Base-by-base conservation (phyloP, 2,797 vertebrate genomes). In the Neomorphus geoffroyi region DNA sequence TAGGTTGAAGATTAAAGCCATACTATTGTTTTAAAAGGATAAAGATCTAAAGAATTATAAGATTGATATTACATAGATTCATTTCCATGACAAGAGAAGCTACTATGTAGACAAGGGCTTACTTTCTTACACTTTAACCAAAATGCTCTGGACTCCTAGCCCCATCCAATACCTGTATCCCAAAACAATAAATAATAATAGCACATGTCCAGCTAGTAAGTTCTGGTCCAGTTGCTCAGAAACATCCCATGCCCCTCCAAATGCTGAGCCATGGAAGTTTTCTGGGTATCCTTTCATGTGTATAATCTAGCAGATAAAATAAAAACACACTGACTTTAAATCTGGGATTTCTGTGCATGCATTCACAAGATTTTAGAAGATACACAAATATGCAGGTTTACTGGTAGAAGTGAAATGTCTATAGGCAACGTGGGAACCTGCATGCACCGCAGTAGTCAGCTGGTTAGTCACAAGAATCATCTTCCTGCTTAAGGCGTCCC, bases 401-500 rank as follows among this genome's bases (percentile, higher is more conserved):
- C 37, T 24, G 33, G 32, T 60, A 17, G 57, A 93, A 66, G 18
- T 37, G 21, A 82, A 73, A 60, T 3, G 8, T 35, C 66, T 51
- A 21, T 13, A 48, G 65, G 56, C 1, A 1, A 92, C 6, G 1
- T 88, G 86, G 33, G 53, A 92, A 84, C 33, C 41, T 66, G 73
- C 88, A 90, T 9, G 69, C 35, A 69, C 65, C 74, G 28, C 6
- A 86, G 35, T 1, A 93, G 80, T 61, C 91, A 83, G 61, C 53
- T 69, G 45, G 32, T 93, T 88, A 96, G 72, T 91, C 92, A 93
- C 43, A 62, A 37, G 69, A 96, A 67, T 54, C 71, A 74, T 54
- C 41, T 57, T 91, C 58, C 67, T 81, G 43, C n/a, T 86, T 70
- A 94, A 96, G 80, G 70, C 17, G 0, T 86, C 70, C 82, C 85